Conservation (phyloP, 2,888 invertebrate genomes). For the Heliconius hortense region DNA sequence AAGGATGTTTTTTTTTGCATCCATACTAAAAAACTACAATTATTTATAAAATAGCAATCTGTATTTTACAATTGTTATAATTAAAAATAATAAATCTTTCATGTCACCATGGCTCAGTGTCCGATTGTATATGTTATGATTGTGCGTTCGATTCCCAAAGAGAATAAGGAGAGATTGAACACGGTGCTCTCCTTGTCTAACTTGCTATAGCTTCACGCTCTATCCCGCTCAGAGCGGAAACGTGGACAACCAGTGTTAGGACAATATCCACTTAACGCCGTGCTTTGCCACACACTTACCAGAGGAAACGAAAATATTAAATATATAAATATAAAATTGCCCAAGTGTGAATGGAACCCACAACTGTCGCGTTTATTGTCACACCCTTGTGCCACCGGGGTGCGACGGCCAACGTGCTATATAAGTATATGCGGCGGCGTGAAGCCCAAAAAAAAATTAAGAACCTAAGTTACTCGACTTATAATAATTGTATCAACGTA, state of each 20-base stretch:
- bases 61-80: not conserved
- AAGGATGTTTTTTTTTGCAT: conserved; percentile 1
- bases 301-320: not conserved
- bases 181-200: not conserved
- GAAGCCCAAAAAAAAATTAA: no score
- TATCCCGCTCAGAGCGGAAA: not conserved
- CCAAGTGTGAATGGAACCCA: not conserved
- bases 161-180: not conserved
- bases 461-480: no score
- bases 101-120: not conserved
- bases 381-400: not conserved
- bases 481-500: no score
- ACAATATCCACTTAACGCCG: not conserved
- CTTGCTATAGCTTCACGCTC: not conserved
- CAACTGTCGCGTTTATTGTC: not conserved
- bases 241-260: not conserved
- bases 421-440: no score
- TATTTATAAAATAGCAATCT: not conserved
- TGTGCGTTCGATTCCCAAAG: no score
- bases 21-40: not conserved
- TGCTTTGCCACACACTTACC: not conserved
- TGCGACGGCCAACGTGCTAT: not conserved
- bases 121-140: no score
- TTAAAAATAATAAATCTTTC: not conserved
- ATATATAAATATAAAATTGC: not conserved